Evolutionary conservation across 2,888 invertebrate genomes (phyloP).

Genomic region (Euplagia quadripunctaria): DNA sequence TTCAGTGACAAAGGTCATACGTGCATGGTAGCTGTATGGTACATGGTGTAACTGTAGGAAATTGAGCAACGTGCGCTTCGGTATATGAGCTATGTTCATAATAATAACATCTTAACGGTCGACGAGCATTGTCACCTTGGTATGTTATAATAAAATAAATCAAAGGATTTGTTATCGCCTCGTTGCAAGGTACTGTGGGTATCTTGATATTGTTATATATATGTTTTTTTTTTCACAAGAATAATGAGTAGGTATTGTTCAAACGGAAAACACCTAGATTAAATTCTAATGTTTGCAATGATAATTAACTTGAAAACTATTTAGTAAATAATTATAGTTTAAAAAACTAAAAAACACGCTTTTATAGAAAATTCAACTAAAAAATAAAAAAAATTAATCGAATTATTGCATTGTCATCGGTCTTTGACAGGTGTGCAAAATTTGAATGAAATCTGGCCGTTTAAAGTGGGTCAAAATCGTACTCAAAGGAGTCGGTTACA

Average conservation of each 20-base stretch:
- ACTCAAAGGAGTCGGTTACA: too few species aligned
- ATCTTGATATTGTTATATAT: not conserved
- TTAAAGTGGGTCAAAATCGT: too few species aligned
- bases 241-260: not conserved
- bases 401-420: too few species aligned
- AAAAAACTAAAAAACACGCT: too few species aligned
- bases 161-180: constrained; percentile 9
- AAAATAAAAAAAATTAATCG: too few species aligned
- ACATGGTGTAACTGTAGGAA: constrained; percentile 33
- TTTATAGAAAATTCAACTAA: too few species aligned
- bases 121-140: constrained; percentile 27
- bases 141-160: constrained; percentile 22
- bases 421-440: too few species aligned
- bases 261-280: not conserved
- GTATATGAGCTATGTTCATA: constrained; percentile 39
- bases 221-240: not conserved
- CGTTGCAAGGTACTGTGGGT: not conserved
- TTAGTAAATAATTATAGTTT: too few species aligned
- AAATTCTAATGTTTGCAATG: not conserved
- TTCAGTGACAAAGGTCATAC: constrained; percentile 59
- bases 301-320: not conserved
- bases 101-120: constrained; percentile 47
- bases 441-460: too few species aligned
- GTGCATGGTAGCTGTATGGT: constrained; percentile 40
- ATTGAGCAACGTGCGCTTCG: constrained; percentile 43